Conservation (phyloP, 2,113 vertebrate genomes). For the Stigmatopora nigra region DNA sequence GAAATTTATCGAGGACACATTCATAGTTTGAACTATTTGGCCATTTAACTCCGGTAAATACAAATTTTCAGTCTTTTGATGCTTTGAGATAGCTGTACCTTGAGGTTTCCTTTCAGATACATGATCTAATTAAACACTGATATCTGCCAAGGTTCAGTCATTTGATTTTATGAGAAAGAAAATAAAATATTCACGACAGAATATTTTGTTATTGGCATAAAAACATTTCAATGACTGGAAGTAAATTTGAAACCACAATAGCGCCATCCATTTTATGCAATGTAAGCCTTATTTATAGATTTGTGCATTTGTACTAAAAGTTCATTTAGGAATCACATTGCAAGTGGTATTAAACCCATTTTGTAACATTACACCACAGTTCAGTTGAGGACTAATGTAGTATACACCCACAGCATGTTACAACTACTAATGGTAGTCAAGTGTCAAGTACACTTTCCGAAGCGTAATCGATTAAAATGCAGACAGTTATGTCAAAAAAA, state of each 20-base stretch:
- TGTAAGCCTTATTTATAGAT: too few species aligned
- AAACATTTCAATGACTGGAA: neutral
- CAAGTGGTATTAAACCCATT: neutral
- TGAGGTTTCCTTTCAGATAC: neutral
- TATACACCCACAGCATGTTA: neutral
- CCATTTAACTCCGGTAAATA: neutral
- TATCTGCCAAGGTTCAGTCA: slow-evolving; percentile 5
- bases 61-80: neutral
- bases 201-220: neutral
- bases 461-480: slow-evolving; percentile 1
- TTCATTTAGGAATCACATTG: too few species aligned
- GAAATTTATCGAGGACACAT: neutral
- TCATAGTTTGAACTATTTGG: neutral
- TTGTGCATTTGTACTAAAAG: too few species aligned
- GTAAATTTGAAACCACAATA: neutral
- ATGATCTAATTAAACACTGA: slow-evolving; percentile 21
- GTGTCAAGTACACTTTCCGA: neutral
- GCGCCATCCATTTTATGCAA: too few species aligned
- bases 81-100: neutral
- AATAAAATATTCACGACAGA: neutral
- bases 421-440: neutral
- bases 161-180: neutral
- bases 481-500: neutral
- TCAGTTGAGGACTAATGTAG: neutral
- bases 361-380: neutral